Percentiles rank a stretch among this genome's conserved stretches.
Conservation (phyloP, 1,140 invertebrate species). For the Drosophila sp. region DNA sequence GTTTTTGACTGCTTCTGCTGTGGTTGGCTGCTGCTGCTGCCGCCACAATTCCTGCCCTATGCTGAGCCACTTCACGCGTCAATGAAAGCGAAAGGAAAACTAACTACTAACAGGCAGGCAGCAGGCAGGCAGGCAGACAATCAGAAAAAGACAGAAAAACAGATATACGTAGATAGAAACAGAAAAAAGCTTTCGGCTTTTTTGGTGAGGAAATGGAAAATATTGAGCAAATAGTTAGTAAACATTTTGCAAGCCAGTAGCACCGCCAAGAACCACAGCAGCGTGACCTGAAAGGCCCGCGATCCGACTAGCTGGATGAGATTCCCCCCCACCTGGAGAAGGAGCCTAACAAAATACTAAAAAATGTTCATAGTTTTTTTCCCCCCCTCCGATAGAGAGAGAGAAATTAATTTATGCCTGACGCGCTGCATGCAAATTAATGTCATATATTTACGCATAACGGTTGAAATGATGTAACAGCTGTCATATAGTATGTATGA, state of each 20-base stretch:
- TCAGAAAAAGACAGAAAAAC: conserved; percentile 36
- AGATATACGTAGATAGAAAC: not conserved
- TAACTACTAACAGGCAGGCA: conserved; percentile 32
- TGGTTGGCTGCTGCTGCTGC: conserved; percentile 35
- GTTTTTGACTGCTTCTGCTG: conserved; percentile 24
- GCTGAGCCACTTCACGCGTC: conserved; percentile 75
- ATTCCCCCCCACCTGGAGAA: not conserved
- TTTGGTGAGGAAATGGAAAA: conserved; percentile 76
- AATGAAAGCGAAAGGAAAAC: conserved; percentile 82
- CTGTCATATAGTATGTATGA: conserved; percentile 50
- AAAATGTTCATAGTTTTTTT: not conserved
- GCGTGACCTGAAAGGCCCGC: conserved; percentile 54
- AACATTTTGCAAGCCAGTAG: conserved; percentile 60
- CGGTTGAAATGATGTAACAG: conserved; percentile 74
- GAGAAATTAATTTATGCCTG: conserved; percentile 66
- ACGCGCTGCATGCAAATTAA: conserved; percentile 67
- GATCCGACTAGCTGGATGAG: not conserved
- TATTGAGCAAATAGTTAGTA: conserved; percentile 70
- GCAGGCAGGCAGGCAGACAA: conserved; percentile 11
- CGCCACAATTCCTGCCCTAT: conserved; percentile 65
- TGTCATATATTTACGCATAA: conserved; percentile 69
- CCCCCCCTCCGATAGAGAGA: conserved; percentile 9
- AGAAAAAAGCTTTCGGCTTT: conserved; percentile 43
- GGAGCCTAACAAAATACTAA: conserved; percentile 3
- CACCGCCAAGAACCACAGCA: conserved; percentile 66